phyloP scores from a whole-genome alignment of 2,797 vertebrate species.

The Borostomias antarcticus region DNA sequence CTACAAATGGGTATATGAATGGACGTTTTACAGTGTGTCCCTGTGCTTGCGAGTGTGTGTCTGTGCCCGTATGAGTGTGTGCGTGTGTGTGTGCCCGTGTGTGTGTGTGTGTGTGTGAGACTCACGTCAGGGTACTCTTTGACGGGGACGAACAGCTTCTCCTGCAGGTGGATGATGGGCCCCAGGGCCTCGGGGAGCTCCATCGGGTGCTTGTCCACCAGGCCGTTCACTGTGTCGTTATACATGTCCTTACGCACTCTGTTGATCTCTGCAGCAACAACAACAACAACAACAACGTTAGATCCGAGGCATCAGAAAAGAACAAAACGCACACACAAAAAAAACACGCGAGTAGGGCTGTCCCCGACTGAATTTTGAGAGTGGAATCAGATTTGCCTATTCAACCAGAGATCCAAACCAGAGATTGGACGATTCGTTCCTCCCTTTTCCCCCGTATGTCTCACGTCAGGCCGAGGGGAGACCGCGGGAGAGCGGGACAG shows the following conservation, averaged over 20 bases:
- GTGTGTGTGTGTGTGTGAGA: constrained; percentile 23
- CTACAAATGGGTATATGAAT: no score
- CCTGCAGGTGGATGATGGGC: constrained; percentile 82
- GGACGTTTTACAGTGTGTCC: no score
- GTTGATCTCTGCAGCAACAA: constrained; percentile 80
- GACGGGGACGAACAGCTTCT: constrained; percentile 86
- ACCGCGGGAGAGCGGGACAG: no score
- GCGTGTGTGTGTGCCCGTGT: background rate
- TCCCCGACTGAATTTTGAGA: no score
- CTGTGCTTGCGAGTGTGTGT: no score
- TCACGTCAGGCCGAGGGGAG: no score
- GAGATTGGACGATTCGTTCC: no score
- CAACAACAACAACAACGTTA: constrained; percentile 17
- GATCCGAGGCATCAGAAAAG: no score
- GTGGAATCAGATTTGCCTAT: no score
- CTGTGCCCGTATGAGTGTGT: background rate
- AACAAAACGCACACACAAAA: background rate
- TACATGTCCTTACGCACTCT: constrained; percentile 88
- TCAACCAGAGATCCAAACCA: no score
- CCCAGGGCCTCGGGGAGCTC: constrained; percentile 80
- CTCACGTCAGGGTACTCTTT: constrained; percentile 86
- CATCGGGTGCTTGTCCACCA: constrained; percentile 81
- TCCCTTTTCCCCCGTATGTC: no score
- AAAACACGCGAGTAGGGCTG: no score
- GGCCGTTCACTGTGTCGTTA: constrained; percentile 81